Percentiles rank a stretch among this genome's conserved stretches.
phyloP scores from a whole-genome alignment of 2,888 invertebrate genomes.

The Amblyjoppa fuscipennis region DNA sequence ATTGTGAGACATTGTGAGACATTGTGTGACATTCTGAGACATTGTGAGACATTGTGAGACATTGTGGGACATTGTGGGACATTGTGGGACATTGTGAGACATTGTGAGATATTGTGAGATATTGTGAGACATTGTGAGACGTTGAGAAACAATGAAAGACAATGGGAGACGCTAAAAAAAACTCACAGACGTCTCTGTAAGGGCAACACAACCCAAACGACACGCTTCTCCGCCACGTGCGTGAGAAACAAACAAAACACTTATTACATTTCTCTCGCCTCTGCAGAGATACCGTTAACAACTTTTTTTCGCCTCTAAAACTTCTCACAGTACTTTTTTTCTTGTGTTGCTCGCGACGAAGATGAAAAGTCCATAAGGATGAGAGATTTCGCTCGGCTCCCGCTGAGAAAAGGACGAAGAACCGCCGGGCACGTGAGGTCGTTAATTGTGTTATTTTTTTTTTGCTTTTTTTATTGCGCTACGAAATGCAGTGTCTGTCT shows the following conservation, averaged over 20 bases:
- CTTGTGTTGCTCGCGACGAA: not conserved
- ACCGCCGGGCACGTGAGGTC: conserved; percentile 22
- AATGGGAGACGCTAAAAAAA: too few species aligned
- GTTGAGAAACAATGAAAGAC: too few species aligned
- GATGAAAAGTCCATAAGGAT: not conserved
- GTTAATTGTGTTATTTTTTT: conserved; percentile 19
- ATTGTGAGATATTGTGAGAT: too few species aligned
- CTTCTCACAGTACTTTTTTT: not conserved
- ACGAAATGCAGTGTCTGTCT: conserved; percentile 66
- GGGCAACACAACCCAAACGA: not conserved
- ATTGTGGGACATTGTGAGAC: too few species aligned
- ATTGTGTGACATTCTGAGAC: too few species aligned
- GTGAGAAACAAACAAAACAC: not conserved
- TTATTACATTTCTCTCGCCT: conserved; percentile 3
- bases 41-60: too few species aligned
- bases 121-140: too few species aligned
- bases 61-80: too few species aligned
- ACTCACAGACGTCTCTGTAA: too few species aligned
- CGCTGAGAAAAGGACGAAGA: not conserved
- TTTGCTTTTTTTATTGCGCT: conserved; percentile 22
- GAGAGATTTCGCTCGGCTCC: not conserved
- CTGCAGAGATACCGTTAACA: conserved; percentile 13
- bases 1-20: too few species aligned
- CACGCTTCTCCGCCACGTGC: not conserved
- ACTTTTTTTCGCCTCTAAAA: conserved; percentile 1